Percentiles rank a stretch among this genome's conserved stretches.
Evolutionary conservation across 2,113 vertebrate genomes (phyloP).

Genomic region (Periophthalmus modestus): DNA sequence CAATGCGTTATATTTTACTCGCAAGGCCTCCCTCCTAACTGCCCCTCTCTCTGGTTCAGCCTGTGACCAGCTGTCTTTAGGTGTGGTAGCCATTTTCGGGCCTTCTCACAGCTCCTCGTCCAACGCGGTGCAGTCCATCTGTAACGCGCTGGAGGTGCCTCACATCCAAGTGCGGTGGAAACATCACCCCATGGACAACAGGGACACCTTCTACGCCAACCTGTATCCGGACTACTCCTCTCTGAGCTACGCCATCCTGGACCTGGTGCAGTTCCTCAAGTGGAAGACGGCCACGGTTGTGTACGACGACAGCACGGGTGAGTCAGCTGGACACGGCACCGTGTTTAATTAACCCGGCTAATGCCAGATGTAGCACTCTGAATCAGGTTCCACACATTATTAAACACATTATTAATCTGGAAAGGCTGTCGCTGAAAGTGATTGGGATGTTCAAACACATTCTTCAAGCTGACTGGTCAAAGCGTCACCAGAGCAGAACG

Average conservation of each 20-base stretch:
- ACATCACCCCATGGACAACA: constrained; percentile 97
- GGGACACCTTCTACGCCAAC: constrained; percentile 97
- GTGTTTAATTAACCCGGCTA: too few relatives aligned
- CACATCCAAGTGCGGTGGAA: constrained; percentile 98
- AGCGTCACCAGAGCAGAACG: too few relatives aligned
- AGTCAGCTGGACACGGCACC: background rate
- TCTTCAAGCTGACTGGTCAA: too few relatives aligned
- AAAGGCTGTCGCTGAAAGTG: too few relatives aligned
- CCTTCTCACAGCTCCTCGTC: constrained; percentile 97
- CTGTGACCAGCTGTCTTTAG: constrained; percentile 96
- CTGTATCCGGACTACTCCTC: constrained; percentile 97
- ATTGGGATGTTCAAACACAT: too few relatives aligned
- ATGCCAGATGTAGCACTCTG: too few relatives aligned
- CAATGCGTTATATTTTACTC: background rate
- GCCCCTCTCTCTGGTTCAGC: constrained; percentile 75
- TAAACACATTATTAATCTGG: too few relatives aligned
- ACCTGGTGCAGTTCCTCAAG: constrained; percentile 94
- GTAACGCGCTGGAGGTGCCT: constrained; percentile 96
- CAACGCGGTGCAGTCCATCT: constrained; percentile 97
- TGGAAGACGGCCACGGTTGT: constrained; percentile 98
- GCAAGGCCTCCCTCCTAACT: background rate
- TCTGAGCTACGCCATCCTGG: constrained; percentile 95
- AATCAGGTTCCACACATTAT: too few relatives aligned
- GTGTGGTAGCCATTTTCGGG: constrained; percentile 97
- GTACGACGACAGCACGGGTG: constrained; percentile 98